Conservation (phyloP, 1,140 invertebrate genomes). For the Apis cerana region DNA sequence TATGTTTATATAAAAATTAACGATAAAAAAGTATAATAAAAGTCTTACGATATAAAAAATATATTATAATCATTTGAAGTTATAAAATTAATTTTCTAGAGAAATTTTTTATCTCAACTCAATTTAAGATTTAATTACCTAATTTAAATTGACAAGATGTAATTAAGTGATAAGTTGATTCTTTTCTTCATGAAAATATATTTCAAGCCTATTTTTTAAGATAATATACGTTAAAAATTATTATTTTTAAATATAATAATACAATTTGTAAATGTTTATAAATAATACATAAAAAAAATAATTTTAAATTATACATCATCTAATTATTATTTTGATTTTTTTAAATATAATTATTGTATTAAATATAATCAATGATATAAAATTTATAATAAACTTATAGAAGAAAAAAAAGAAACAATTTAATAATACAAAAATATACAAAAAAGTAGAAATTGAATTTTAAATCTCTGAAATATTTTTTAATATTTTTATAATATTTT, state of each 20-base stretch:
- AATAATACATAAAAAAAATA: no score
- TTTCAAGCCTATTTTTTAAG: not conserved
- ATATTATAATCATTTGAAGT: not conserved
- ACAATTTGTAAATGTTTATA: no score
- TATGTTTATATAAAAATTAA: not conserved
- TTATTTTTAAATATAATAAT: not conserved
- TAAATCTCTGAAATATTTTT: no score
- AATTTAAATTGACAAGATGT: not conserved
- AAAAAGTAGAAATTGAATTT: no score
- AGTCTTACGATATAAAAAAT: not conserved
- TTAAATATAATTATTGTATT: no score
- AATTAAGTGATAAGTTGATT: slow-evolving; percentile 6
- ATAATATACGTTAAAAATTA: not conserved
- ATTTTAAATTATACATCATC: no score
- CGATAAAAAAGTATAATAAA: not conserved
- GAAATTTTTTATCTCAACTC: not conserved
- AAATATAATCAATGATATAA: no score
- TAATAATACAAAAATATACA: no score
- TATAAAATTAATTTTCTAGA: not conserved
- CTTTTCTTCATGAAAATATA: not conserved
- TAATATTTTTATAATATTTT: no score
- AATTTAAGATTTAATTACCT: slow-evolving; percentile 3
- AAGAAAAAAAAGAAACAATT: no score
- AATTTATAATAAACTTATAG: no score
- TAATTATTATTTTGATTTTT: no score